Evolutionary conservation across 2,888 invertebrate genomes (phyloP), one percentile per base, ranked within the genome.

Genomic region (Lithosia quadra): DNA sequence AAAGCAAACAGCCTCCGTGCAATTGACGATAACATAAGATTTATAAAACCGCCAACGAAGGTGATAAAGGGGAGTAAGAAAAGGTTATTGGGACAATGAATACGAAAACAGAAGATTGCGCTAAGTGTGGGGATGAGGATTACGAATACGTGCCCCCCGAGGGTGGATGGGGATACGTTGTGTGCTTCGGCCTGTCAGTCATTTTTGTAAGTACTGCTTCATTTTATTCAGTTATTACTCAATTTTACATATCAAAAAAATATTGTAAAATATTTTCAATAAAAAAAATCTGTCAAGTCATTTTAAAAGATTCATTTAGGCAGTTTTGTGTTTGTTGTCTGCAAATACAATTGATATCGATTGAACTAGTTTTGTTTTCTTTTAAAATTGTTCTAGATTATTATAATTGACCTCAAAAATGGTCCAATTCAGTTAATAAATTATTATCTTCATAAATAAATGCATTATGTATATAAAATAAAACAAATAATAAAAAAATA

Each of bases 111-210:
- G 87, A 87, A 76, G 81, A 79, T 67, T 28, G 33, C 22, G 86
- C 87, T 76, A 86, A 86, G 72, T 86, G 87, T 62, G 88, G 87
- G 81, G 91, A 90, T 67, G 83, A 79, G 59, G 90, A 90, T 56
- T 94, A 91, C 77, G 94, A 94, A 64, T 76, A 92, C 82, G 92
- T 94, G 11, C 94, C 96, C 2, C 96, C 97, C 0, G 97, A 97
- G 77, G 97, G 97, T 2, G 97, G 97, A 0, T 97, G 97, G 97
- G 97, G 97, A 0, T 97, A 96, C 91, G 89, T 96, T 73, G 95
- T 97, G 62, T 96, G 97, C 65, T 76, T 96, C 28, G 96, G 96
- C 8, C 92, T 97, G 68, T 96, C 96, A 66, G 87, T 97, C 57
- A 96, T 96, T 79, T 96, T 96, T 86, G 97, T 97, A 92, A 96